A percentile compares a stretch with the other conserved stretches of the same genome.
Conservation (phyloP, 2,888 invertebrate species). For the Nephrocerus scutellatus region DNA sequence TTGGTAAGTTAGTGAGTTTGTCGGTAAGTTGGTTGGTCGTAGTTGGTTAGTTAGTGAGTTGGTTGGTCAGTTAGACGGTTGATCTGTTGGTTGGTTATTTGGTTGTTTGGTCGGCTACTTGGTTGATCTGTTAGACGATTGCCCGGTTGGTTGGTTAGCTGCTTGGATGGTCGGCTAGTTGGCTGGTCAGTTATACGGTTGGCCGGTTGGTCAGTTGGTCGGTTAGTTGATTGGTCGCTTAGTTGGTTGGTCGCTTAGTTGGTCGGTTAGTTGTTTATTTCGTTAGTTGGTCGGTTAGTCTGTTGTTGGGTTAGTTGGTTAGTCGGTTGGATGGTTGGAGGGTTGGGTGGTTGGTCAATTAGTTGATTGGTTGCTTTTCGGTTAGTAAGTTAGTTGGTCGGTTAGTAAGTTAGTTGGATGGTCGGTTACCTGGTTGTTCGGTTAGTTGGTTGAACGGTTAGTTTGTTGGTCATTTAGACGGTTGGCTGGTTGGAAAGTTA, state of each 20-base stretch:
- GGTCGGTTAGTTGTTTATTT: constrained; percentile 3
- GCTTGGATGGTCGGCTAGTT: no score
- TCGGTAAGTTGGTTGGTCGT: not conserved
- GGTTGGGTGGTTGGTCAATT: not conserved
- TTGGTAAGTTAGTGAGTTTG: constrained; percentile 3
- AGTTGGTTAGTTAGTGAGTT: not conserved
- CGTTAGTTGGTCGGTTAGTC: constrained; percentile 3
- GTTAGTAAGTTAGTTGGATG: constrained; percentile 3
- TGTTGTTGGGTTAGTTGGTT: constrained; percentile 1
- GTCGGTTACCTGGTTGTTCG: constrained; percentile 4
- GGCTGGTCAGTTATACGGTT: no score
- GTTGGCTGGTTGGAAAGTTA: constrained; percentile 4
- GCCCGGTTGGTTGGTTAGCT: no score
- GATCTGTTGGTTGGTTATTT: constrained; percentile 1
- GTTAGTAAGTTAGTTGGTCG: constrained; percentile 2
- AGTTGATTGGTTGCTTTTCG: not conserved
- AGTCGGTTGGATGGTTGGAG: not conserved
- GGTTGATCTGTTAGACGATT: constrained; percentile 1
- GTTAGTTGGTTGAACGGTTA: not conserved
- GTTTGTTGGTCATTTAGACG: not conserved
- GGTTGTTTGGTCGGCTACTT: constrained; percentile 2
- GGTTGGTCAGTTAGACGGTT: constrained; percentile 5
- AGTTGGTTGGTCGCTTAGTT: no score
- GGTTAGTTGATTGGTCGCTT: constrained; percentile 2
- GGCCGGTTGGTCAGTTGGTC: no score